Conservation (phyloP, 2,113 vertebrate species). For the Dendrocopos noguchii region DNA sequence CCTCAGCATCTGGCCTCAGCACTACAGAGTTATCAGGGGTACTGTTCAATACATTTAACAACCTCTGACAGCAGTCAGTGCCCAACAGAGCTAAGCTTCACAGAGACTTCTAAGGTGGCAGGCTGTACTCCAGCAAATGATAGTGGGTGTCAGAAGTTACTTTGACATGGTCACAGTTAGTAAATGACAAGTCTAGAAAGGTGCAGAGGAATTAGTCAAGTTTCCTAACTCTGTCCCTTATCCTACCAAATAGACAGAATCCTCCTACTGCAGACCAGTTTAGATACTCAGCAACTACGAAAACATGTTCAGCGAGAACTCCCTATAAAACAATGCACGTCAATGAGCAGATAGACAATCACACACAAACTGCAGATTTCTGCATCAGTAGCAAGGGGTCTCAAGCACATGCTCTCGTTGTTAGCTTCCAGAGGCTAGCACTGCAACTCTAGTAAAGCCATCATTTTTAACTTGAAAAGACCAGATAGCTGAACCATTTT, state of each 20-base stretch:
- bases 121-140: not conserved
- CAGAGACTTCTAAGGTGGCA: not conserved
- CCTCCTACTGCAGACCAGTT: not conserved
- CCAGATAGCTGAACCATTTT: not conserved
- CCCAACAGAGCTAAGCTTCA: not conserved
- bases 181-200: not conserved
- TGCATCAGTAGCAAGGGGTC: accelerated
- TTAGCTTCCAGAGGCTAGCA: not conserved
- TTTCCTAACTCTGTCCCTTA: not conserved
- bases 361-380: not conserved
- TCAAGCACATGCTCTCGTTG: not conserved
- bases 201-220: not conserved
- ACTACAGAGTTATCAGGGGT: not conserved
- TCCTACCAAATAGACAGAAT: not conserved
- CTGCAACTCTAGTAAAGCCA: not conserved
- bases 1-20: not conserved
- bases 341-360: accelerated
- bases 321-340: accelerated
- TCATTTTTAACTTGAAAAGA: not conserved
- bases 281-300: not conserved
- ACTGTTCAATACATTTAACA: not conserved
- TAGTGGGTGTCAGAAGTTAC: not conserved
- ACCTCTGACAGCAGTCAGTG: not conserved
- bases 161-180: not conserved
- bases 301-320: not conserved